These are phyloP conservation scores for Cyanoliseus patagonus DNA, from an alignment of 2,113 vertebrate species.

Conservation along the genomic window DNA sequence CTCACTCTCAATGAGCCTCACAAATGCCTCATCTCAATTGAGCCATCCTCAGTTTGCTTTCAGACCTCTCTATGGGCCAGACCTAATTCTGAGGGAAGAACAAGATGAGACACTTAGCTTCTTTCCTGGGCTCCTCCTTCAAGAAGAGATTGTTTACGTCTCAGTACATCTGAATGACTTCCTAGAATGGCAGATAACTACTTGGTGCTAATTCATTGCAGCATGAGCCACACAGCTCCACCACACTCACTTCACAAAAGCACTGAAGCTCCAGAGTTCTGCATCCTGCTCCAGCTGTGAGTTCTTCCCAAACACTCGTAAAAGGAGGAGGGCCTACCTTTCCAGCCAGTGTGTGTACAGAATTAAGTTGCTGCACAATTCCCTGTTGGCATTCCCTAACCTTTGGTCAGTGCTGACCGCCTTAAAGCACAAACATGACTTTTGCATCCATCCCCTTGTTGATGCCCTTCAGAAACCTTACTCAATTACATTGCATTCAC, in stretches of 20 bases:
- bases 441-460: background rate
- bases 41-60: background rate
- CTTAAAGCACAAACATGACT: background rate
- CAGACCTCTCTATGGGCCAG: background rate
- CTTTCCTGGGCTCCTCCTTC: background rate
- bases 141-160: background rate
- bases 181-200: background rate
- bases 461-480: background rate
- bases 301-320: background rate
- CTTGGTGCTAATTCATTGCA: background rate
- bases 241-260: background rate
- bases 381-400: background rate
- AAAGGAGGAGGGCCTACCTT: background rate
- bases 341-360: background rate
- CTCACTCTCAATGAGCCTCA: background rate
- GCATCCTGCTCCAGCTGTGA: background rate
- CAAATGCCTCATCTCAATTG: background rate
- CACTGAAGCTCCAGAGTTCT: background rate
- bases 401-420: fast-evolving
- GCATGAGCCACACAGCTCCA: background rate
- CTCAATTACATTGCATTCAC: background rate
- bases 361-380: background rate
- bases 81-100: background rate
- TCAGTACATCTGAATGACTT: background rate
- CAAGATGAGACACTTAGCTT: background rate